Conservation (phyloP, 2,888 invertebrate genomes). For the Synergus umbraculus region DNA sequence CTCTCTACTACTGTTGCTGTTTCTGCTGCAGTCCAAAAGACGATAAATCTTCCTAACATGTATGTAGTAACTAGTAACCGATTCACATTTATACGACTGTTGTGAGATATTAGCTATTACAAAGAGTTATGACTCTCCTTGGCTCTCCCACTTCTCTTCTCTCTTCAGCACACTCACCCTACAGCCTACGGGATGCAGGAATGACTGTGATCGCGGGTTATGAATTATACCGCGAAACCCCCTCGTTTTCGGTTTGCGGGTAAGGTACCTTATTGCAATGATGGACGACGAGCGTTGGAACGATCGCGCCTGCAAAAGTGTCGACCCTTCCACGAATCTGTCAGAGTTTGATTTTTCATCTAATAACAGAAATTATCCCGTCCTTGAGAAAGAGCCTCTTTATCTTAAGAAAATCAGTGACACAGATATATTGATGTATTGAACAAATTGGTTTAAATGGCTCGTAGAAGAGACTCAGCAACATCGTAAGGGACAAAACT, state of each 20-base stretch:
- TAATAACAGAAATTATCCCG: conserved; percentile 1
- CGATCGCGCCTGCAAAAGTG: conserved; percentile 52
- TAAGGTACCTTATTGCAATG: conserved; percentile 42
- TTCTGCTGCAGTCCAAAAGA: conserved; percentile 50
- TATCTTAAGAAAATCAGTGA: neutral
- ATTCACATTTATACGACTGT: conserved; percentile 74
- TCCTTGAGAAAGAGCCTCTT: neutral
- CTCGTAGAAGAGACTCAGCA: neutral
- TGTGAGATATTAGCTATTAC: conserved; percentile 75
- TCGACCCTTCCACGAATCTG: conserved; percentile 15
- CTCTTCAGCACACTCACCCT: conserved; percentile 38
- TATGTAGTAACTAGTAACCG: conserved; percentile 74
- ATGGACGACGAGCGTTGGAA: conserved; percentile 54
- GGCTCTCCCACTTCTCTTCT: conserved; percentile 29
- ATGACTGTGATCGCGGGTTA: conserved; percentile 63
- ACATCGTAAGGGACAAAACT: neutral
- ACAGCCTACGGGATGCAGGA: conserved; percentile 50
- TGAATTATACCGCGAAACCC: conserved; percentile 60
- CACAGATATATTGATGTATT: neutral
- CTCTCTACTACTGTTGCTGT: conserved; percentile 42
- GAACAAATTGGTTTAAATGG: neutral
- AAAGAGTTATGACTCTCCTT: conserved; percentile 69
- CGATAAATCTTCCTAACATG: conserved; percentile 73
- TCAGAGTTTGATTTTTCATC: neutral
- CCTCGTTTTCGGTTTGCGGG: conserved; percentile 54